Evolutionary conservation across 2,797 vertebrate species (phyloP).

Genomic region (Tangara arthus): DNA sequence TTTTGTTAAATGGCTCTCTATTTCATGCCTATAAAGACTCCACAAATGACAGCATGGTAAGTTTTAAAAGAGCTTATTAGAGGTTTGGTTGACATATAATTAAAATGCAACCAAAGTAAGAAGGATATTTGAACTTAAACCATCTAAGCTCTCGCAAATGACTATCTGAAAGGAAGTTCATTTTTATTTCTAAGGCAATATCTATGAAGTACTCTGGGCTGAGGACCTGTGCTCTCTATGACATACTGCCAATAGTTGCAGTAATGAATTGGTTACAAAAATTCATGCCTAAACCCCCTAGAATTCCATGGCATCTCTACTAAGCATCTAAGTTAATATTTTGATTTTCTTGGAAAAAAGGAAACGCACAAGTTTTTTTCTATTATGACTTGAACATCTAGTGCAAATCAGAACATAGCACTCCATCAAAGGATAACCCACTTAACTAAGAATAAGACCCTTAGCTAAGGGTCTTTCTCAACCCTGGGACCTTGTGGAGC

Average conservation of each 20-base stretch:
- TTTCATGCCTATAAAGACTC: neutral
- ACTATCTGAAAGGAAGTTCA: neutral
- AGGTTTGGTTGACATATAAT: neutral
- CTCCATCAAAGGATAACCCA: neutral
- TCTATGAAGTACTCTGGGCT: neutral
- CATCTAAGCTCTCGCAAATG: neutral
- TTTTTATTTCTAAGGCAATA: neutral
- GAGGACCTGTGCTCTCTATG: neutral
- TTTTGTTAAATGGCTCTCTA: neutral
- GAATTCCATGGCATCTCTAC: neutral
- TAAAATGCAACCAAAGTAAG: neutral
- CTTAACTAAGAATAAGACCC: neutral
- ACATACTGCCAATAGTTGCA: neutral
- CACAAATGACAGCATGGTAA: neutral
- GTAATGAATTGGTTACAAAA: neutral
- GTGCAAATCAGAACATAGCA: neutral
- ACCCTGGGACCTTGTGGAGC: neutral
- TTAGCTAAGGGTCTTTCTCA: neutral
- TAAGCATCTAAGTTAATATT: neutral
- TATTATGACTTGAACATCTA: neutral
- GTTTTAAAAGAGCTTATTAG: neutral
- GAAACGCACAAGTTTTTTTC: neutral
- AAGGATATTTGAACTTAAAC: neutral
- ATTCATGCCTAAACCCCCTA: accelerated
- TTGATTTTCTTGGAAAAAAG: neutral